Evolutionary conservation across 2,888 invertebrate genomes (phyloP).

Genomic region (Phymatocera aterrima): DNA sequence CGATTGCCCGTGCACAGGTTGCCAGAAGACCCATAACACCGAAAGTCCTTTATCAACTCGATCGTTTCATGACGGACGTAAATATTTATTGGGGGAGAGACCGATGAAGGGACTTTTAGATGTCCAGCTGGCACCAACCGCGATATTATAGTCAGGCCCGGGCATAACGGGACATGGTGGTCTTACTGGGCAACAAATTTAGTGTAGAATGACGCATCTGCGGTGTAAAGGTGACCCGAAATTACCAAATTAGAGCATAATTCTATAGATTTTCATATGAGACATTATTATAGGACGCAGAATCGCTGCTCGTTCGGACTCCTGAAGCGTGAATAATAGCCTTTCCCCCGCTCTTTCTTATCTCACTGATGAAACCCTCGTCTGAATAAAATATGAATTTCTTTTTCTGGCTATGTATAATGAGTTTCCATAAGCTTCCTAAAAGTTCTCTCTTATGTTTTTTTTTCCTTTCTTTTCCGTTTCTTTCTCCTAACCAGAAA

Average conservation of each 20-base stretch:
- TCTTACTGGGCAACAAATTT: background rate
- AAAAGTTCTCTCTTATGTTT: too few species aligned
- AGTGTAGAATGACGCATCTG: background rate
- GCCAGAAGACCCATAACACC: background rate
- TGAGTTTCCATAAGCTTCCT: too few species aligned
- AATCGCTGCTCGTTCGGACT: background rate
- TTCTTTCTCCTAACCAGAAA: background rate
- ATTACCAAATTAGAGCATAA: constrained; percentile 13
- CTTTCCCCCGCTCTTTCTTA: background rate
- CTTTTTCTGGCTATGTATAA: too few species aligned
- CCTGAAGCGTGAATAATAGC: background rate
- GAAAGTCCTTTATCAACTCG: constrained; percentile 42
- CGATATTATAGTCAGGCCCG: too few species aligned
- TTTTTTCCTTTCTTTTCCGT: background rate
- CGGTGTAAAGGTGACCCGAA: background rate
- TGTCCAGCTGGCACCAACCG: constrained; percentile 14
- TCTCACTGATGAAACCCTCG: too few species aligned
- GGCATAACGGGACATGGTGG: constrained; percentile 22
- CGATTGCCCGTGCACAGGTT: constrained; percentile 23
- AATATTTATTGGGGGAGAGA: constrained; percentile 45
- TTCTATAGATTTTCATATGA: background rate
- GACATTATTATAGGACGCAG: background rate
- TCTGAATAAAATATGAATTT: too few species aligned
- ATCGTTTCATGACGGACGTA: constrained; percentile 45
- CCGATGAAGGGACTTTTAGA: constrained; percentile 27